phyloP scores from a whole-genome alignment of 2,888 invertebrate genomes.

The Oscheius onirici region DNA sequence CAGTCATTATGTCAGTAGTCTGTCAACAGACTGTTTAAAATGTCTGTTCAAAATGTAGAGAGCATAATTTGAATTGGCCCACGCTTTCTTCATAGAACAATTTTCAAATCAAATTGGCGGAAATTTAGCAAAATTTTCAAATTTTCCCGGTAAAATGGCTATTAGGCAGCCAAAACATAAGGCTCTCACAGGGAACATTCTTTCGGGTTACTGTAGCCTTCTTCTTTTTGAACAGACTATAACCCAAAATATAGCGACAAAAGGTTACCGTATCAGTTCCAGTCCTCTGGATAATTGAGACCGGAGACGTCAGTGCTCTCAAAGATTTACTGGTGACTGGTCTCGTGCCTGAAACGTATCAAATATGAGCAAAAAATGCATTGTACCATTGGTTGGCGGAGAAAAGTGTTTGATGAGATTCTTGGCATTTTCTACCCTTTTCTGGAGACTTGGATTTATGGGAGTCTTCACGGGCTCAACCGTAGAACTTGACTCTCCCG shows the following conservation, averaged over 20 bases:
- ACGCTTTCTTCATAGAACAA: no score
- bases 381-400: slow-evolving; percentile 2
- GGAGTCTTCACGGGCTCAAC: background rate
- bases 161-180: no score
- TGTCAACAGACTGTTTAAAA: no score
- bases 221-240: background rate
- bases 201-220: background rate
- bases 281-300: background rate
- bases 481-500: background rate
- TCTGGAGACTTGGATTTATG: background rate
- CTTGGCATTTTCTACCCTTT: slow-evolving; percentile 17
- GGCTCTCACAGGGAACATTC: no score
- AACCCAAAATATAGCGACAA: background rate
- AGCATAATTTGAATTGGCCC: no score
- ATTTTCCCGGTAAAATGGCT: no score
- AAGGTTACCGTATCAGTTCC: background rate
- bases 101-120: no score
- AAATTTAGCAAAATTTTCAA: no score
- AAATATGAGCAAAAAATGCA: background rate
- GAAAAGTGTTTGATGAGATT: background rate
- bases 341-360: background rate
- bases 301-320: background rate
- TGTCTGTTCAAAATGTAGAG: no score
- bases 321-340: background rate
- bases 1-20: no score